These are phyloP conservation scores for Papilio helenus DNA, from an alignment of 1,140 invertebrate species.

Conservation along the genomic window DNA sequence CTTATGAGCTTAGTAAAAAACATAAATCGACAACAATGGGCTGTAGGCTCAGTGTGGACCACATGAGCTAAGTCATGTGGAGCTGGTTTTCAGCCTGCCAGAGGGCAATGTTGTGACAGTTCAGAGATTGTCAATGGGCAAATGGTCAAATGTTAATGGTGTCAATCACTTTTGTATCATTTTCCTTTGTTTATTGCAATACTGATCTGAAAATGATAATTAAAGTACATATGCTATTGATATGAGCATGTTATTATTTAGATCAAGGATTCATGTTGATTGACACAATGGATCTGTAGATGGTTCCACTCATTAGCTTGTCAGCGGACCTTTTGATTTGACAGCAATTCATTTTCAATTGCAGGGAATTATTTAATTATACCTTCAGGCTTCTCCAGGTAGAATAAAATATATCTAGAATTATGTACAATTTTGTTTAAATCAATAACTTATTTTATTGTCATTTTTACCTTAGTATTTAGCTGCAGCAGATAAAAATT, in stretches of 20 bases:
- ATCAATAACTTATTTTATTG: background rate
- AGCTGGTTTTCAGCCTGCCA: no score
- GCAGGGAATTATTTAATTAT: slow-evolving; percentile 27
- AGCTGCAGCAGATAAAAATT: background rate
- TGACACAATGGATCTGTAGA: slow-evolving; percentile 35
- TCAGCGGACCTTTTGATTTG: slow-evolving; percentile 29
- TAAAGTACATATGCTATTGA: slow-evolving; percentile 26
- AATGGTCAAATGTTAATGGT: no score
- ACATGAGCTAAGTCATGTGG: no score
- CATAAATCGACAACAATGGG: no score
- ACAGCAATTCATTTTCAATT: slow-evolving; percentile 29
- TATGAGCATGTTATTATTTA: slow-evolving; percentile 35
- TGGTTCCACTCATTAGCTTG: slow-evolving; percentile 28
- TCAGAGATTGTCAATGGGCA: no score
- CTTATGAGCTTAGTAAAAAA: no score
- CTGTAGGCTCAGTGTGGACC: no score
- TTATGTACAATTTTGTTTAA: background rate
- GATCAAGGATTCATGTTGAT: slow-evolving; percentile 35
- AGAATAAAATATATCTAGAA: background rate
- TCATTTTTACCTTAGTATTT: background rate
- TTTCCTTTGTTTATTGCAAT: no score
- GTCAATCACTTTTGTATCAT: no score
- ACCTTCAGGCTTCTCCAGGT: background rate
- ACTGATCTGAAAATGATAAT: slow-evolving; percentile 22
- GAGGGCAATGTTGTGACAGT: no score